These are phyloP conservation scores for Ceryle rudis DNA, from an alignment of 2,797 vertebrate genomes.

Conservation along the genomic window DNA sequence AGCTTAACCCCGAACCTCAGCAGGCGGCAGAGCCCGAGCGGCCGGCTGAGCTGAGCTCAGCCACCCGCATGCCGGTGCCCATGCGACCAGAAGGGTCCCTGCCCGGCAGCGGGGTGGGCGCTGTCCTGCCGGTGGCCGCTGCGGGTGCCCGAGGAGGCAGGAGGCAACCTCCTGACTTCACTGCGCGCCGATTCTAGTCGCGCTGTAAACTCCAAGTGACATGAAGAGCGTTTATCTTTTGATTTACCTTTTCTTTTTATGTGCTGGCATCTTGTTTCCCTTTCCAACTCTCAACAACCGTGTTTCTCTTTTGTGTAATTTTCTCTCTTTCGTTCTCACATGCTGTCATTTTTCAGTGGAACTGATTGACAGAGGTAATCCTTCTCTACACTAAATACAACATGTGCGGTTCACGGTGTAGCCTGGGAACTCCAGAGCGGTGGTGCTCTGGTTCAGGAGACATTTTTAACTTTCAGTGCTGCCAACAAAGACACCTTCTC, in stretches of 20 bases:
- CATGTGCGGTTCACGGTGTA: not conserved
- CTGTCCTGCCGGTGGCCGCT: too few species aligned
- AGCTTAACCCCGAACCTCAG: not conserved
- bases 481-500: not conserved
- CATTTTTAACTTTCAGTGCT: not conserved
- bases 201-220: too few species aligned
- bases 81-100: not conserved
- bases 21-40: not conserved
- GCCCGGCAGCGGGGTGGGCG: not conserved
- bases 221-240: not conserved
- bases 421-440: not conserved
- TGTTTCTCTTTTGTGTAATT: slow-evolving; percentile 54
- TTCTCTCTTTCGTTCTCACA: slow-evolving; percentile 65
- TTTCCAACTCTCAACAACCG: not conserved
- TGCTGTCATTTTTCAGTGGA: slow-evolving; percentile 69
- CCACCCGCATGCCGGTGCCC: not conserved
- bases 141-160: too few species aligned
- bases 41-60: not conserved
- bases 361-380: slow-evolving; percentile 69
- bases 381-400: slow-evolving; percentile 39
- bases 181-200: too few species aligned
- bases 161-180: too few species aligned
- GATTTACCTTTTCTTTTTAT: not conserved
- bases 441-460: not conserved
- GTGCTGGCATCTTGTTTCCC: not conserved